Evolutionary conservation across 2,797 vertebrate genomes (phyloP).

Genomic region (Channallabes apus): DNA sequence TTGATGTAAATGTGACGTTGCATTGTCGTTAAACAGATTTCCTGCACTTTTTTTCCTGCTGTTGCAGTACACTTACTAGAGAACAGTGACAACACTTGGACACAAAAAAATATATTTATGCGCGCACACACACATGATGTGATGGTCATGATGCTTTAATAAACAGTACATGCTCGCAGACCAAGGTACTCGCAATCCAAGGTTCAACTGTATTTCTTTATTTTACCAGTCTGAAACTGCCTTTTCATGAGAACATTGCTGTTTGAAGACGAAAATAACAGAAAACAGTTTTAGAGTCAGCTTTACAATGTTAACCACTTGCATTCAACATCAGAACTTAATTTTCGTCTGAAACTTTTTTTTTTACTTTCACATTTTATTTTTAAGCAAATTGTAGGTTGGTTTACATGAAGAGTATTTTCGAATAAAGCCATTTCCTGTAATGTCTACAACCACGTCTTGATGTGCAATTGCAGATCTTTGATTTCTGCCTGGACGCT

Average conservation of each 20-base stretch:
- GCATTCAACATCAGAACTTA: not conserved
- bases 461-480: slow-evolving; percentile 44
- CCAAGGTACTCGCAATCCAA: too few species aligned
- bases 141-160: too few species aligned
- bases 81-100: too few species aligned
- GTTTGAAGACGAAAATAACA: not conserved
- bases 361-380: not conserved
- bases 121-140: too few species aligned
- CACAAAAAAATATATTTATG: too few species aligned
- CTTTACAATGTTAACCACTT: not conserved
- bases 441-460: not conserved
- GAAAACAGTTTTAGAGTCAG: not conserved
- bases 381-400: not conserved
- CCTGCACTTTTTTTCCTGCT: too few species aligned
- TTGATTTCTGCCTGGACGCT: slow-evolving; percentile 69
- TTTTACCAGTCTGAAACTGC: not conserved
- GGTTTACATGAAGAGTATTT: not conserved
- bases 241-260: not conserved
- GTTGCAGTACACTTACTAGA: not conserved
- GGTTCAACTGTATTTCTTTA: not conserved
- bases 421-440: not conserved
- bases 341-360: not conserved
- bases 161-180: too few species aligned
- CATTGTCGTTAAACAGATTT: too few species aligned
- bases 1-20: too few species aligned